Base-by-base conservation (phyloP, 2,797 vertebrate species). In the Somateria mollissima region DNA sequence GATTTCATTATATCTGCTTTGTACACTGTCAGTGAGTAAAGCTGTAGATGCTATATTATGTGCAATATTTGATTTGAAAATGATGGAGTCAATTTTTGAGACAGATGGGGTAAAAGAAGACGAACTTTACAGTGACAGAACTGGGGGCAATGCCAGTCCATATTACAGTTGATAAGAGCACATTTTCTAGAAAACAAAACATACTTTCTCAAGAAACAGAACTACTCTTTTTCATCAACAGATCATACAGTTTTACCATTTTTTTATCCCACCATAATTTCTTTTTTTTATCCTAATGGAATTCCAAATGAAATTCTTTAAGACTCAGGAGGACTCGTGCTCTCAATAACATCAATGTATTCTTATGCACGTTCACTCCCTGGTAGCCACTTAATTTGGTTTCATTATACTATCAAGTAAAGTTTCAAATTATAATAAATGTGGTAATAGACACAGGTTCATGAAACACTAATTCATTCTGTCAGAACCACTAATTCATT, bases 301-400 rank as follows among this genome's bases (percentile, higher is more conserved):
- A 91, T 94, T 95, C 14, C 64, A 93, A 75, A 87, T 56, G 45
- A 84, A 91, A 95, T 74, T 90, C 67, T 96, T 62, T 57, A 76
- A 75, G 43, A 72, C 22, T 74, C 25, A 62, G 76, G 19, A 60
- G 39, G 54, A 92, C 54, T 77, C 58, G 6, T n/a, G 43, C 27
- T 89, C 30, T 77, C 75, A 81, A 84, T 60, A 85, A 76, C n/a
- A 84, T 57, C 75, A 90, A 83, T 67, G 20, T 75, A 93, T 64
- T 85, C 62, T 49, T 81, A 76, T 16, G 37, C 58, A 90, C 6
- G 75, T 64, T 91, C 71, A 57, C 28, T 87, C 71, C 47, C 53
- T 11, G 49, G 57, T 67, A 87, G 41, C n/a, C 90, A 92, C 58
- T 83, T 92, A 86, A 91, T 92, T 88, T 92, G 76, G 66, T 79